Evolutionary conservation across 2,888 invertebrate species (phyloP).

Genomic region (Bembecia ichneumoniformis): DNA sequence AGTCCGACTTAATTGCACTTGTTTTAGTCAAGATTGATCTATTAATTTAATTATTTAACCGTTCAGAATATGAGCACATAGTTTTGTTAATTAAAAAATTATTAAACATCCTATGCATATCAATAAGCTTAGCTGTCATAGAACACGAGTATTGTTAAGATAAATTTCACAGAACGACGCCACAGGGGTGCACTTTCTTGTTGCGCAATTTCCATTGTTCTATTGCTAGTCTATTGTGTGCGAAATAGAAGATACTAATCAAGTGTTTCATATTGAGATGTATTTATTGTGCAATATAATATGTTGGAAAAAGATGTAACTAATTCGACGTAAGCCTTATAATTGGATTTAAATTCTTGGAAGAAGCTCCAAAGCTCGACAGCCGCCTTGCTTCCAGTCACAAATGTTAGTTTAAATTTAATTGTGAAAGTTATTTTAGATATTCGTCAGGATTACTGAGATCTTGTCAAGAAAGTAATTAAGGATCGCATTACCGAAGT

Average conservation of each 20-base stretch:
- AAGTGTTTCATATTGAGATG: slow-evolving; percentile 11
- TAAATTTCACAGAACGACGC: slow-evolving; percentile 19
- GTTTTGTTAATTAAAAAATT: too few relatives aligned
- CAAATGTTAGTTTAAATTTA: neutral
- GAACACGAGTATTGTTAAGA: neutral
- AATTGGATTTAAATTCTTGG: slow-evolving; percentile 2
- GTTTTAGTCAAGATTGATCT: slow-evolving; percentile 12
- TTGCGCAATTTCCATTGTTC: slow-evolving; percentile 21
- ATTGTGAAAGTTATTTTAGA: neutral
- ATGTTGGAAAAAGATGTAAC: neutral
- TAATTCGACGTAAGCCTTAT: too few relatives aligned
- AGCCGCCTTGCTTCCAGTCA: neutral
- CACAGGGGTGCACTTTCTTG: slow-evolving; percentile 16
- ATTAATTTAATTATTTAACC: too few relatives aligned
- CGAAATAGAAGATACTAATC: slow-evolving; percentile 9
- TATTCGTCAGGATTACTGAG: slow-evolving; percentile 18
- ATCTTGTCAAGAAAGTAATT: slow-evolving; percentile 38
- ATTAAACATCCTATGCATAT: too few relatives aligned
- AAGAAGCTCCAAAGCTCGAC: too few relatives aligned
- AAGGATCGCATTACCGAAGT: slow-evolving; percentile 40
- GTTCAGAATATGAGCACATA: too few relatives aligned
- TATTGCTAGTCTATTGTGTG: slow-evolving; percentile 14
- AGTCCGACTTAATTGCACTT: slow-evolving; percentile 25
- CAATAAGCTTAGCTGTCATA: too few relatives aligned
- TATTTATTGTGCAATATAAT: slow-evolving; percentile 9